phyloP scores from a whole-genome alignment of 64 coral and sea anemone genomes.

The Pachyseris speciosa region DNA sequence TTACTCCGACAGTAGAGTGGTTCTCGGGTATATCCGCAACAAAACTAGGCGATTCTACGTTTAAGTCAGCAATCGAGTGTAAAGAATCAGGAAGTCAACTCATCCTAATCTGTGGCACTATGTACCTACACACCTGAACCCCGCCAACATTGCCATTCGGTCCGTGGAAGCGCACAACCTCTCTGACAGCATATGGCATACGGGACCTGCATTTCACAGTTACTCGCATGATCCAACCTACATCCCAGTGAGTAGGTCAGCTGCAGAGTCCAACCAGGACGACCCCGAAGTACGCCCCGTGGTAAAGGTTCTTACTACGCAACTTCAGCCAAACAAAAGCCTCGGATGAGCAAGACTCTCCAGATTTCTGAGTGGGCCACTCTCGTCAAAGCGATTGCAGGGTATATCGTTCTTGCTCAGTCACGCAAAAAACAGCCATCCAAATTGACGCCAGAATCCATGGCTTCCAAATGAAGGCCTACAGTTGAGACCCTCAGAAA shows the following conservation, averaged over 20 bases:
- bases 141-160: constrained; percentile 26
- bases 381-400: background rate
- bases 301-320: background rate
- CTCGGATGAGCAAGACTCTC: constrained; percentile 25
- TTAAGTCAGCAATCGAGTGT: constrained; percentile 29
- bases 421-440: background rate
- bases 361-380: background rate
- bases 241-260: background rate
- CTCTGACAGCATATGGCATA: background rate
- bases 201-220: constrained; percentile 21
- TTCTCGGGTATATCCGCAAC: constrained; percentile 49
- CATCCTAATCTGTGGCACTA: constrained; percentile 28
- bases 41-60: constrained; percentile 45
- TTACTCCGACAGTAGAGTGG: constrained; percentile 38
- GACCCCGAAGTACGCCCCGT: constrained; percentile 27
- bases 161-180: background rate
- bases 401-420: background rate
- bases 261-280: background rate
- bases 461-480: too few relatives aligned
- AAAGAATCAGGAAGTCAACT: background rate
- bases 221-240: background rate
- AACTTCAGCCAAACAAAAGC: background rate
- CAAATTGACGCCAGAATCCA: too few relatives aligned
- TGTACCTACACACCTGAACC: constrained; percentile 24
- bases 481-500: too few relatives aligned